Percentiles rank a stretch among this genome's conserved stretches.
These are phyloP conservation scores for Eudorcas thomsonii DNA, from an alignment of 2,113 vertebrate species.

Conservation along the genomic window DNA sequence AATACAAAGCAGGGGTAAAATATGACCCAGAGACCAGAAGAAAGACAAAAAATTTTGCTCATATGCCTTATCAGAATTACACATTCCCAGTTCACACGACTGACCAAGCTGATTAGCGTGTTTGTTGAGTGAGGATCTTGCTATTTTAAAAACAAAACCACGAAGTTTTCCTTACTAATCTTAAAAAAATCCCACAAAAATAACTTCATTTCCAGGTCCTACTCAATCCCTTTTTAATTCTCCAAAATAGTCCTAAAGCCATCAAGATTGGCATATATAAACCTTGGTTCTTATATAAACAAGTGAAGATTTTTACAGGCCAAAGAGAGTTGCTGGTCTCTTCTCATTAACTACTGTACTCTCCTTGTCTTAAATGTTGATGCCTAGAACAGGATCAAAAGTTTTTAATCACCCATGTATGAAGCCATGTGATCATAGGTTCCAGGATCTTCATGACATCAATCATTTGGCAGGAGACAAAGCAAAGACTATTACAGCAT, in stretches of 20 bases:
- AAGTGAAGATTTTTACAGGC: background rate
- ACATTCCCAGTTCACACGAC: background rate
- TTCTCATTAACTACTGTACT: background rate
- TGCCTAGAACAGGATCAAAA: background rate
- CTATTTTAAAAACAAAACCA: background rate
- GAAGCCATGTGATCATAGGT: background rate
- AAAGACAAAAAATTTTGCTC: background rate
- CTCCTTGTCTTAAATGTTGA: background rate
- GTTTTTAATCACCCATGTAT: background rate
- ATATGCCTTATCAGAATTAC: background rate
- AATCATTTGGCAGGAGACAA: background rate
- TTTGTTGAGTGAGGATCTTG: background rate
- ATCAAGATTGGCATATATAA: background rate
- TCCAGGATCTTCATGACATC: background rate
- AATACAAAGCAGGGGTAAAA: background rate
- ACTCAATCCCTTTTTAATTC: background rate
- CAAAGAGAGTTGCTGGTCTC: background rate
- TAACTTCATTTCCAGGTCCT: background rate
- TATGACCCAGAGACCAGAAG: background rate
- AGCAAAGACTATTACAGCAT: background rate
- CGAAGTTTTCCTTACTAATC: background rate
- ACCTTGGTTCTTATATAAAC: background rate
- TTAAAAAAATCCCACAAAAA: background rate
- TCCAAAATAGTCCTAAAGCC: background rate
- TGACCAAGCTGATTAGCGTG: background rate